Percentiles rank a stretch among this genome's conserved stretches.
phyloP scores from a whole-genome alignment of 2,888 invertebrate species.

The Cantharis lateralis region DNA sequence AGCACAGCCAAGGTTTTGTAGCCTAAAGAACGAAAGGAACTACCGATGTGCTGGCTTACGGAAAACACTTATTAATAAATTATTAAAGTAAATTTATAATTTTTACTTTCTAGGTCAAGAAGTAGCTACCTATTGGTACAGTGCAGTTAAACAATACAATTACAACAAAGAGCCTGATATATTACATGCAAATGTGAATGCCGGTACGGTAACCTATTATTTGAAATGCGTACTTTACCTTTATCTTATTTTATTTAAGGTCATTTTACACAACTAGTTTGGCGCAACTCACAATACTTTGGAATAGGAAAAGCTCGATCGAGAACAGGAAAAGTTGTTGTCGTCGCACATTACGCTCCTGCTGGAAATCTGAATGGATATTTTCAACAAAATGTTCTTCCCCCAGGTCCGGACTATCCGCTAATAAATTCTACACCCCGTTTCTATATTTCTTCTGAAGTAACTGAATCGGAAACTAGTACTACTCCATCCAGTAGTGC shows the following conservation, averaged over 20 bases:
- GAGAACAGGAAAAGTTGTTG: constrained; percentile 76
- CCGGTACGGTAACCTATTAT: constrained; percentile 59
- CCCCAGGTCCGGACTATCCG: constrained; percentile 60
- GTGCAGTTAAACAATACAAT: constrained; percentile 75
- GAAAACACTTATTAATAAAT: neutral
- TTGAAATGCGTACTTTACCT: constrained; percentile 22
- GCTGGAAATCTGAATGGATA: constrained; percentile 77
- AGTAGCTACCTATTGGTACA: constrained; percentile 82
- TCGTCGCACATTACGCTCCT: constrained; percentile 84
- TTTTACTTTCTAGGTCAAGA: constrained; percentile 67
- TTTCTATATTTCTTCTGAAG: constrained; percentile 34
- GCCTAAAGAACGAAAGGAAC: neutral
- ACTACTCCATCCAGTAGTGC: constrained; percentile 27
- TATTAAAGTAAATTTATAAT: constrained; percentile 9
- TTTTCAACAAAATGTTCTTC: constrained; percentile 78
- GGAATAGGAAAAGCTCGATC: constrained; percentile 83
- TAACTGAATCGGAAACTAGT: constrained; percentile 31
- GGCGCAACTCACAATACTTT: constrained; percentile 75
- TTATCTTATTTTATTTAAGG: constrained; percentile 58
- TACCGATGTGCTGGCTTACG: neutral
- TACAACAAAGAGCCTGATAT: constrained; percentile 74
- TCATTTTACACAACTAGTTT: constrained; percentile 86
- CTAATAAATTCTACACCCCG: constrained; percentile 24
- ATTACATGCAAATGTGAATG: constrained; percentile 77
- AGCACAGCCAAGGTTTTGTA: neutral